Conservation (phyloP, 2,888 invertebrate species). For the Pristionchus entomophagus region DNA sequence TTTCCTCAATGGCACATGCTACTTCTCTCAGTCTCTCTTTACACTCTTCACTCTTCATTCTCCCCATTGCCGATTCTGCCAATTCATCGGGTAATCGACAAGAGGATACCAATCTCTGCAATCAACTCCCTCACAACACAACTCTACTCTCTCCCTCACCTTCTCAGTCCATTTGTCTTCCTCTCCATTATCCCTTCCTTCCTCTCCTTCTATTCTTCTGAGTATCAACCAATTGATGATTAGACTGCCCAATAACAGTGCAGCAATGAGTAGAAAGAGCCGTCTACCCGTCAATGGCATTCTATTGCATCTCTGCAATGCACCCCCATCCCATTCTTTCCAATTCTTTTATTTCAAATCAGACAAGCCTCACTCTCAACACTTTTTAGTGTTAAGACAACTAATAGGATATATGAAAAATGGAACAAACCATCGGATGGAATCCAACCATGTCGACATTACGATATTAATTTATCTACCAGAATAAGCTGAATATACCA, state of each 20-base stretch:
- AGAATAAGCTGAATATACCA: too few relatives aligned
- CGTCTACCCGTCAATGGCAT: not conserved
- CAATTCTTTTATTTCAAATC: too few relatives aligned
- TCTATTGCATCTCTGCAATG: not conserved
- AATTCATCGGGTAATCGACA: slow-evolving; percentile 34
- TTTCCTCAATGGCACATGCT: slow-evolving; percentile 61
- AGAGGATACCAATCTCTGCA: not conserved
- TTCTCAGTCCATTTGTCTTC: not conserved
- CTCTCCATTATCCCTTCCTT: not conserved
- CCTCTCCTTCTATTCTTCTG: not conserved
- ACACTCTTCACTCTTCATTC: slow-evolving; percentile 47
- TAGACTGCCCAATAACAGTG: not conserved
- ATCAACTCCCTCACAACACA: not conserved
- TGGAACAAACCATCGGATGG: too few relatives aligned
- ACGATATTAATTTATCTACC: slow-evolving; percentile 15
- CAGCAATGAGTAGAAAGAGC: not conserved
- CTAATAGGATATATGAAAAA: too few relatives aligned
- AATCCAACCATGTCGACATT: too few relatives aligned
- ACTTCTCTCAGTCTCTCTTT: slow-evolving; percentile 49
- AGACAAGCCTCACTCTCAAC: too few relatives aligned
- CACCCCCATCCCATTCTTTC: not conserved
- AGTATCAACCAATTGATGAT: not conserved
- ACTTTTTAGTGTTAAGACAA: too few relatives aligned
- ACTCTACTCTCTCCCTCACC: not conserved
- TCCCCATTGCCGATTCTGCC: slow-evolving; percentile 29